Evolutionary conservation across 2,888 invertebrate genomes (phyloP).

Genomic region (Pachycephus smyrnensis): DNA sequence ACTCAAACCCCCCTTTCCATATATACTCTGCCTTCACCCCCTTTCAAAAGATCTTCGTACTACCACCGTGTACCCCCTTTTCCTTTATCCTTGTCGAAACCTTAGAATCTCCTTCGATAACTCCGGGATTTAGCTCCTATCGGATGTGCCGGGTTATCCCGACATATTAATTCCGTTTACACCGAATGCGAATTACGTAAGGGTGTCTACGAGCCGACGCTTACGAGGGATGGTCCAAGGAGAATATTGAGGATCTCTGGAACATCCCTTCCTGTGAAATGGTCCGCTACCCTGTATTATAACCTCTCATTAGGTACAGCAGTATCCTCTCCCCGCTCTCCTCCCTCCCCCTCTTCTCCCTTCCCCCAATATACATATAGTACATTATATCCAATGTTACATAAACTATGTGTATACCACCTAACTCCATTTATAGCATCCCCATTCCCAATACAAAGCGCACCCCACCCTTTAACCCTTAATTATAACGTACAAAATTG

Average conservation of each 20-base stretch:
- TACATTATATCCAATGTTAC: neutral
- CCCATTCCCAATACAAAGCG: neutral
- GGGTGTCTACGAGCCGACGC: neutral
- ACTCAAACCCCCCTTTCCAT: neutral
- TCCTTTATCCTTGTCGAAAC: neutral
- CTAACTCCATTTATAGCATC: neutral
- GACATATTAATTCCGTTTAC: constrained; percentile 4
- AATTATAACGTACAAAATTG: neutral
- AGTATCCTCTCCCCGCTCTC: neutral
- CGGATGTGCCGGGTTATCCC: neutral
- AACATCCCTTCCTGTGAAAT: neutral
- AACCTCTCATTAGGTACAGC: neutral
- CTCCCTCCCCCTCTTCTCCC: no score
- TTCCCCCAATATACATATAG: neutral
- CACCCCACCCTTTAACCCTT: no score
- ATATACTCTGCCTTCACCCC: neutral
- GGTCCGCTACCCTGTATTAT: neutral
- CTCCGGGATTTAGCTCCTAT: neutral
- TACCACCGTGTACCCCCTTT: neutral
- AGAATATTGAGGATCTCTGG: neutral
- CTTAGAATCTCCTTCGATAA: neutral
- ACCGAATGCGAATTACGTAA: constrained; percentile 3
- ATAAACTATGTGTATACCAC: neutral
- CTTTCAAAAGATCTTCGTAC: neutral
- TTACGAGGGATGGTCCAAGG: neutral